Evolutionary conservation across 2,797 vertebrate genomes (phyloP).

Genomic region (Odontamblyopus lacepedii): DNA sequence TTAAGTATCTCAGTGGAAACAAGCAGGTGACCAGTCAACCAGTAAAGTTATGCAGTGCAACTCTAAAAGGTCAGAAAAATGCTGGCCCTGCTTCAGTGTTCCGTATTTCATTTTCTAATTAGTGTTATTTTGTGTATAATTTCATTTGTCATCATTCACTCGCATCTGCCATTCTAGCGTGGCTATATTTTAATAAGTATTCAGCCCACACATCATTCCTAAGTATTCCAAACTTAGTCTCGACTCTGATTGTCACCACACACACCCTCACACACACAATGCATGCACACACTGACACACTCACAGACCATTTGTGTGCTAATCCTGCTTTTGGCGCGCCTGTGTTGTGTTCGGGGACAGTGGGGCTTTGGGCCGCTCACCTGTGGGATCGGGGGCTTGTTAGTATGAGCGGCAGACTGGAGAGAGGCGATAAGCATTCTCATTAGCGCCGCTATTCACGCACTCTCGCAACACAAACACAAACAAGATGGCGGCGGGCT

Average conservation of each 20-base stretch:
- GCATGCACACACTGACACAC: constrained; percentile 17
- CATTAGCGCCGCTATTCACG: constrained; percentile 69
- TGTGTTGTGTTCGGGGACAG: constrained; percentile 58
- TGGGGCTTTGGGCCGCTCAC: constrained; percentile 47
- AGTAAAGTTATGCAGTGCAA: not conserved
- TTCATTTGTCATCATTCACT: not conserved
- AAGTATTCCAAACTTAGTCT: constrained; percentile 58
- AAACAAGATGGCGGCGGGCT: constrained; percentile 43
- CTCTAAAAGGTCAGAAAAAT: not conserved
- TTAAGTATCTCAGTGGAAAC: too few relatives aligned
- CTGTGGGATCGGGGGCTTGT: constrained; percentile 67
- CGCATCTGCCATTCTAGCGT: not conserved
- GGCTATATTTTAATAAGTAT: constrained; percentile 37
- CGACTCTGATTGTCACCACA: constrained; percentile 43
- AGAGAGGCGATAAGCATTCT: constrained; percentile 77
- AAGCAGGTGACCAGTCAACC: not conserved
- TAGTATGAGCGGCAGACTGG: constrained; percentile 69
- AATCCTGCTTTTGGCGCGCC: constrained; percentile 63
- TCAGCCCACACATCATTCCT: constrained; percentile 43
- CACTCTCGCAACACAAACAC: constrained; percentile 54
- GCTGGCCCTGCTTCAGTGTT: not conserved
- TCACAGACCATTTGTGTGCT: constrained; percentile 43
- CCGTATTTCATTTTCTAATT: not conserved
- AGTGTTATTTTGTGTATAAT: not conserved
- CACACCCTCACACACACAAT: constrained; percentile 20